Evolutionary conservation across 2,113 vertebrate species (phyloP), one percentile per base, ranked within the genome.

Genomic region (Urocynchramus pylzowi): DNA sequence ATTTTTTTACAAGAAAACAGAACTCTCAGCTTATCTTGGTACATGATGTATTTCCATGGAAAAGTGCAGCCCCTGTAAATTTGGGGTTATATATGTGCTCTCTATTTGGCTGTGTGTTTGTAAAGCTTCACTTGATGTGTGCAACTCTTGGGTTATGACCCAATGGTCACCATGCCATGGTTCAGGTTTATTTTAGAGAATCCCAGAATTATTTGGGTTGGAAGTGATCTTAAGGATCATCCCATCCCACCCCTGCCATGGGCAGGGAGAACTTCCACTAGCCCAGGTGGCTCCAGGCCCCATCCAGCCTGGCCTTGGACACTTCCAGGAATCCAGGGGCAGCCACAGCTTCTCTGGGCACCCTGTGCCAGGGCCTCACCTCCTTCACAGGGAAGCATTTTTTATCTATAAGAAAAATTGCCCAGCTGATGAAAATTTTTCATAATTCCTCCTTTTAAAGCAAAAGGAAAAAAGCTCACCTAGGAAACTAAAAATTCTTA

Each of bases 21-120:
- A 92, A 68, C 30, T 68, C 41, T 73, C 64, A 71, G 31, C 83
- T 83, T 94, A 83, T 94, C 77, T 87, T 89, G 64, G 71, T 97
- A 39, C 27, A 14, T 1, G 4, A 24, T 75, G 37, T 56, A 74
- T 90, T 93, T 92, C 86, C 88, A 89, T 37, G 26, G 87, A 94
- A 95, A 94, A 65, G 16, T 87, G 27, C 47, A 92, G 28, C 10
- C 17, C 42, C 37, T 67, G 39, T 73, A 47, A 61, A 65, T 74
- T 53, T 45, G 69, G 20, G 30, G 47, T 82, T 80, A 5, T 78
- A 7, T 8, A 19, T 84, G 26, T 56, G 31, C 27, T 59, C 21
- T 84, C 50, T 68, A 7, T 67, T 54, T 69, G 15, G 42, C 10
- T 61, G 47, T 35, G 39, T 49, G 20, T 56, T 65, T 16, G 30